Conservation (phyloP, 2,797 vertebrate species). For the Coluber constrictor region DNA sequence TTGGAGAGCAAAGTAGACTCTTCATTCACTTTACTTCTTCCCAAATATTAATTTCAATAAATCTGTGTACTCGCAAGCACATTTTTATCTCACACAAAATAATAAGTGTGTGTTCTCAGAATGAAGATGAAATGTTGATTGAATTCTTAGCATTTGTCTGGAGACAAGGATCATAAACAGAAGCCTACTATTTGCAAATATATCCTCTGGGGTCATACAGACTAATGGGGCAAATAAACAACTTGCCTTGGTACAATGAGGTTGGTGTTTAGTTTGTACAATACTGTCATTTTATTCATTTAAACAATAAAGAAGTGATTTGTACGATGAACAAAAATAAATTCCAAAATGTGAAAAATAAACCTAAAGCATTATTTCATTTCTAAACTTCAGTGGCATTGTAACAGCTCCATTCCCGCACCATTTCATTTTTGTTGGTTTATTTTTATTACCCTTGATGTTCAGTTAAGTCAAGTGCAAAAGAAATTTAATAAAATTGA, state of each 20-base stretch:
- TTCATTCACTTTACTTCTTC: background rate
- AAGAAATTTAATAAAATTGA: background rate
- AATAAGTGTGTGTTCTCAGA: background rate
- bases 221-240: constrained; percentile 63
- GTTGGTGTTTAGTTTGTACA: constrained; percentile 66
- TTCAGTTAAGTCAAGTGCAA: constrained; percentile 1
- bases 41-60: background rate
- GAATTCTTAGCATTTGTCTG: background rate
- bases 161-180: constrained; percentile 39
- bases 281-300: constrained; percentile 57
- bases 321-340: constrained; percentile 54
- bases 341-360: background rate
- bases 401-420: background rate
- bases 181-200: constrained; percentile 45
- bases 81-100: background rate
- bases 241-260: constrained; percentile 67
- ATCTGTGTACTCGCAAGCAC: background rate
- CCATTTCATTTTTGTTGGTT: background rate
- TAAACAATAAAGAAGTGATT: constrained; percentile 61
- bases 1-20: background rate
- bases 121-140: background rate
- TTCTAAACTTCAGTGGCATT: background rate
- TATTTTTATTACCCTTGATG: background rate
- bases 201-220: constrained; percentile 34
- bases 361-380: constrained; percentile 48